These are phyloP conservation scores for Archilochus colubris DNA, from an alignment of 2,113 vertebrate species.

Conservation along the genomic window DNA sequence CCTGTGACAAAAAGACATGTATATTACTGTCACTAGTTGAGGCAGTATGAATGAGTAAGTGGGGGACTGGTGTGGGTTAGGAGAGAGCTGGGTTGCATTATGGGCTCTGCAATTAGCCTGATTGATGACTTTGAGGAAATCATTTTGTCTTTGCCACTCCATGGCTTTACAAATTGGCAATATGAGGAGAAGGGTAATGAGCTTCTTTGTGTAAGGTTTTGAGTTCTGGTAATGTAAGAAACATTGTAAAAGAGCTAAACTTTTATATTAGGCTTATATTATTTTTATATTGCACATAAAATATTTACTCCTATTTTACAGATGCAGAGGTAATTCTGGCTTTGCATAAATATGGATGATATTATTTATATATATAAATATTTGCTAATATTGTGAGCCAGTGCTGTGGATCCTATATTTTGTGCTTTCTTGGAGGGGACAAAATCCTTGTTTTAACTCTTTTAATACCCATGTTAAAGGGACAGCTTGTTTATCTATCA, in stretches of 20 bases:
- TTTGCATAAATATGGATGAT: conserved; percentile 26
- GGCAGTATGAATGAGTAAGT: neutral
- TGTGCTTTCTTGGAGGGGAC: neutral
- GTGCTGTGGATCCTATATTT: neutral
- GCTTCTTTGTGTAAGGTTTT: neutral
- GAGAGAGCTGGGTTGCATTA: neutral
- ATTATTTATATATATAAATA: neutral
- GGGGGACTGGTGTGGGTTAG: neutral
- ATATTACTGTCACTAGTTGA: neutral
- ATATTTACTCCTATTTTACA: neutral
- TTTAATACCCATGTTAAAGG: neutral
- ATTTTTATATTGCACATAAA: neutral
- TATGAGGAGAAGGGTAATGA: neutral
- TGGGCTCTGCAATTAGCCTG: conserved; percentile 24
- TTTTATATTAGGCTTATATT: conserved; percentile 19
- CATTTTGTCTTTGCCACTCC: neutral
- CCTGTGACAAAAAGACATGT: neutral
- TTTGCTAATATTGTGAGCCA: neutral
- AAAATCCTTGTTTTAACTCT: neutral
- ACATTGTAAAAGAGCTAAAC: neutral
- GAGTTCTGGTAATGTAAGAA: neutral
- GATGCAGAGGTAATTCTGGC: conserved; percentile 11
- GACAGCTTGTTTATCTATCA: neutral
- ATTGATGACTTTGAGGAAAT: conserved; percentile 21
- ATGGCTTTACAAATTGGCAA: neutral